Percentiles rank a stretch among this genome's conserved stretches.
phyloP scores from a whole-genome alignment of 2,797 vertebrate species.

The Anas acuta region DNA sequence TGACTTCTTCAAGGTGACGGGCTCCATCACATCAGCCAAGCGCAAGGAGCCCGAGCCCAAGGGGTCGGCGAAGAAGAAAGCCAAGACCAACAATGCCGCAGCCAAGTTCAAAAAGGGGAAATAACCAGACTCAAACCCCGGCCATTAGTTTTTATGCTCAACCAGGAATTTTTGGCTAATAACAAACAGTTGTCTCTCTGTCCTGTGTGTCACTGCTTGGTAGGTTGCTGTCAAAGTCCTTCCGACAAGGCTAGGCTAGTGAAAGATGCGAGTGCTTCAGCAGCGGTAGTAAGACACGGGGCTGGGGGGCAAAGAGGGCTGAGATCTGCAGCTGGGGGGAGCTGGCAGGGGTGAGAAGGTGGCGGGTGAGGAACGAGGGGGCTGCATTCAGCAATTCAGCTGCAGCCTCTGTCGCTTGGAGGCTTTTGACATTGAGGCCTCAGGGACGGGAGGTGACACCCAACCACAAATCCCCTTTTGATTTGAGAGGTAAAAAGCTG shows the following conservation, averaged over 20 bases:
- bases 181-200: background rate
- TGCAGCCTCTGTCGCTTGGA: rapidly evolving
- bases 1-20: slow-evolving; percentile 94
- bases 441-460: background rate
- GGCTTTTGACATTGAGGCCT: background rate
- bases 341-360: background rate
- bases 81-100: slow-evolving; percentile 78
- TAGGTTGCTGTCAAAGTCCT: background rate
- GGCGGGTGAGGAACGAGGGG: background rate
- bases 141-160: background rate
- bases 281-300: background rate
- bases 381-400: background rate
- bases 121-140: background rate
- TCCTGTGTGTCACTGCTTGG: background rate
- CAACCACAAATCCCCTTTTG: rapidly evolving
- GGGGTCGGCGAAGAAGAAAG: slow-evolving; percentile 90
- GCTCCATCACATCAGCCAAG: slow-evolving; percentile 93
- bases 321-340: rapidly evolving
- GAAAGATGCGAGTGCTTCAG: background rate
- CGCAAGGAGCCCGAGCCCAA: slow-evolving; percentile 90
- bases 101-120: slow-evolving; percentile 86
- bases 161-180: background rate
- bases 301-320: background rate
- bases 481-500: background rate
- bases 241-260: background rate